A percentile compares a stretch with the other conserved stretches of the same genome.
Evolutionary conservation across 2,797 vertebrate species (phyloP).

Genomic region (Gobionotothen gibberifrons): DNA sequence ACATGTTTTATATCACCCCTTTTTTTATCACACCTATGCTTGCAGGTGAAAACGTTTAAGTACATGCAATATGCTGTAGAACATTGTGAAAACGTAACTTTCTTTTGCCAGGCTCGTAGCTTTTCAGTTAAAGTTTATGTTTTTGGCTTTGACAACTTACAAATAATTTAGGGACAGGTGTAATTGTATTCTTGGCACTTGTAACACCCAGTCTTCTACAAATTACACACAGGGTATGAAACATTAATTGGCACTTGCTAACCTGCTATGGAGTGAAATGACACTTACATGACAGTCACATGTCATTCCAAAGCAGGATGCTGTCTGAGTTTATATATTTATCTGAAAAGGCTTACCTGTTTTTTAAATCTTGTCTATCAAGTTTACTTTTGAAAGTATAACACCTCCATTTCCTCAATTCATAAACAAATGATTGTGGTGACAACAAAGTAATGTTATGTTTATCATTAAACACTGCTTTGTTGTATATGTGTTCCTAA

Average conservation of each 20-base stretch:
- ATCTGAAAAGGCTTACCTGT: not conserved
- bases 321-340: not conserved
- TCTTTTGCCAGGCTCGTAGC: not conserved
- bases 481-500: not conserved
- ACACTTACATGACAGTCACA: not conserved
- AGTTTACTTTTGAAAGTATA: not conserved
- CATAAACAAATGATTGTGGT: not conserved
- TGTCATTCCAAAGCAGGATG: not conserved
- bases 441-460: not conserved
- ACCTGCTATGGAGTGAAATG: not conserved
- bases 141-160: not conserved
- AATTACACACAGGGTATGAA: not conserved
- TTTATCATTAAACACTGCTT: not conserved
- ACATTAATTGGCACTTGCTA: constrained; percentile 4
- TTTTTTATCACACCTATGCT: not conserved
- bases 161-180: not conserved
- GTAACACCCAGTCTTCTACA: not conserved
- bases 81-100: not conserved
- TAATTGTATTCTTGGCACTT: not conserved
- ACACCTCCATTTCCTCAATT: not conserved
- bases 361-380: not conserved
- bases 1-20: not conserved
- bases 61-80: not conserved
- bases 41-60: not conserved
- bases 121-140: not conserved